A percentile compares a stretch with the other conserved stretches of the same genome.
Conservation (phyloP, 2,113 vertebrate genomes). For the Poicephalus meyeri region DNA sequence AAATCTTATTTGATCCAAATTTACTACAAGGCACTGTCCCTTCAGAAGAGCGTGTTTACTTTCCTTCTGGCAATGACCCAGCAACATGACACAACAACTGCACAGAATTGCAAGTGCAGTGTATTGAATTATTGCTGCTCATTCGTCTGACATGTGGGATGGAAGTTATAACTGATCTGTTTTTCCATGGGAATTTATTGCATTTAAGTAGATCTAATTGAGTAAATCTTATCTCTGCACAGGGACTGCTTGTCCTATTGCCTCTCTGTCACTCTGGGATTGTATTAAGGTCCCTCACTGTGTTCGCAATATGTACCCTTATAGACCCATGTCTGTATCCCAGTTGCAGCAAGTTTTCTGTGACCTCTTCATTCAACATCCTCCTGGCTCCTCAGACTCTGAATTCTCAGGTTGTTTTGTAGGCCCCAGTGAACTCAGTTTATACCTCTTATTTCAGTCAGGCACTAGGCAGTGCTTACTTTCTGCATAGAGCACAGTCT, state of each 20-base stretch:
- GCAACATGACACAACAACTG: not conserved
- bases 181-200: not conserved
- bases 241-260: not conserved
- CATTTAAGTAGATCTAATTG: not conserved
- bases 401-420: not conserved
- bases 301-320: not conserved
- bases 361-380: not conserved
- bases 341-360: not conserved
- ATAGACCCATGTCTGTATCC: accelerated
- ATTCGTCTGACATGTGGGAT: not conserved
- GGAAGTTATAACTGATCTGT: not conserved
- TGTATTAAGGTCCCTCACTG: not conserved
- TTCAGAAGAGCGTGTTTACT: not conserved
- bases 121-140: conserved; percentile 8
- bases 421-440: not conserved
- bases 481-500: not conserved
- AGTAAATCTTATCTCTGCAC: not conserved
- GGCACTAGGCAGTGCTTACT: not conserved
- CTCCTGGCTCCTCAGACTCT: not conserved
- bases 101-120: not conserved
- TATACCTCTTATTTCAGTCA: not conserved
- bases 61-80: not conserved
- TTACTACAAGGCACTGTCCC: not conserved
- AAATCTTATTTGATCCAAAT: conserved; percentile 1
- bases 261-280: not conserved